Evolutionary conservation across 2,888 invertebrate species (phyloP), one percentile per base, ranked within the genome.

Genomic region (Cremastinae sp.): DNA sequence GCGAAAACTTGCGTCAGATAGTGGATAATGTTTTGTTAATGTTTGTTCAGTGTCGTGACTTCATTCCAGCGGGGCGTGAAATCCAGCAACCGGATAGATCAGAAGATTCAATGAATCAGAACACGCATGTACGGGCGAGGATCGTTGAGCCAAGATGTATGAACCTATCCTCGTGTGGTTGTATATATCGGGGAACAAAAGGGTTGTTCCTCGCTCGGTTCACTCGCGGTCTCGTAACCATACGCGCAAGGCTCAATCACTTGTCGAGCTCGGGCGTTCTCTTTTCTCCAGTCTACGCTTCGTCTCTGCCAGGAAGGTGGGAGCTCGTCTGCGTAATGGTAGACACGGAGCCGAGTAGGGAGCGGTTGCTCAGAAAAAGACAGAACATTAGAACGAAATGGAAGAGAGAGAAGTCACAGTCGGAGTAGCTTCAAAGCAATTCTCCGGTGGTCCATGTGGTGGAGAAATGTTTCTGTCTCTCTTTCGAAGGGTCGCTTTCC

Each of bases 291-390:
- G 20, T 47, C 7, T 45, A 49, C 59, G 35, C 61, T 55, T 55
- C 53, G 59, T 55, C 47, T 37, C 53, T 55, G 45, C 0, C 18
- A 12, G 14, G 1, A 20, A n/a, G 14, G 16, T 37, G 35, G 4
- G 10, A 14, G 41, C 41, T n/a, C 9, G n/a, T 28, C 18, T 41
- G 7, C 16, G 61, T 55, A 64, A 62, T 70, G 55, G 45, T 41
- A 20, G 58, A 79, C 68, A 74, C 72, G 20, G 53, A 69, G 55
- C 53, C 66, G 49, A 78, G 65, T 35, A 39, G 53, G 62, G 61
- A n/a, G 66, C 28, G 49, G 51, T 12, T 51, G 49, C 53, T 59
- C 45, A 22, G 72, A 91, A 91, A 91, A 91, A 91, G 35, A 62
- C 22, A 47, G 70, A 59, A 49, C 69, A 35, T 74, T 58, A 41